Percentiles rank a stretch among this genome's conserved stretches.
Evolutionary conservation across 2,888 invertebrate genomes (phyloP).

Genomic region (Dolichopus griseipennis): DNA sequence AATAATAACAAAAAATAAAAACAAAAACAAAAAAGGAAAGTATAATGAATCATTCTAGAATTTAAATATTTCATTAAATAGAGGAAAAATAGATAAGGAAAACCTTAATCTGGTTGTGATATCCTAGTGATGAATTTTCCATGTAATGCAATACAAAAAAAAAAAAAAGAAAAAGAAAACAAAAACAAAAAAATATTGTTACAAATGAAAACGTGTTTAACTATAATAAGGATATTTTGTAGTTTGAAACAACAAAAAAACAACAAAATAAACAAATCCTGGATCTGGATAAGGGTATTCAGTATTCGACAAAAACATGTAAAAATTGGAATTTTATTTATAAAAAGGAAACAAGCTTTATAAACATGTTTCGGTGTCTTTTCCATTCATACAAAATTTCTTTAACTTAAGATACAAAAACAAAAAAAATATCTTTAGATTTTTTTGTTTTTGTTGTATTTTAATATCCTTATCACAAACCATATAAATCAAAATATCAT

Average conservation of each 20-base stretch:
- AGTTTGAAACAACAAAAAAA: background rate
- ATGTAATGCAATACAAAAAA: too few species aligned
- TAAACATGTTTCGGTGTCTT: background rate
- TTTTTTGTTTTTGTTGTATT: too few species aligned
- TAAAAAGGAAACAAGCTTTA: background rate
- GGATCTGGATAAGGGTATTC: background rate
- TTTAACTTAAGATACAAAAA: background rate
- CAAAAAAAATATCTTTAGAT: background rate
- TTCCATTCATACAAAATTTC: background rate
- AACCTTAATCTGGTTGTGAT: slow-evolving; percentile 6
- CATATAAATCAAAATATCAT: slow-evolving; percentile 4
- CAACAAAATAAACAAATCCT: too few species aligned
- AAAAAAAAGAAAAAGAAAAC: too few species aligned
- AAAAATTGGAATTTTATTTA: background rate
- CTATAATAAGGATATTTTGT: background rate
- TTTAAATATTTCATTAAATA: slow-evolving; percentile 6
- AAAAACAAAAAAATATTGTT: background rate
- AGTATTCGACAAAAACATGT: too few species aligned
- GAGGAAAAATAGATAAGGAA: background rate
- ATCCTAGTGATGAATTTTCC: background rate
- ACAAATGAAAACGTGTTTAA: background rate
- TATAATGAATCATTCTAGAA: background rate
- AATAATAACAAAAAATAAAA: background rate
- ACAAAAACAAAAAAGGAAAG: background rate
- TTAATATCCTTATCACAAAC: background rate